phyloP scores from a whole-genome alignment of 2,797 vertebrate species.

The Pangasius larnaudii region DNA sequence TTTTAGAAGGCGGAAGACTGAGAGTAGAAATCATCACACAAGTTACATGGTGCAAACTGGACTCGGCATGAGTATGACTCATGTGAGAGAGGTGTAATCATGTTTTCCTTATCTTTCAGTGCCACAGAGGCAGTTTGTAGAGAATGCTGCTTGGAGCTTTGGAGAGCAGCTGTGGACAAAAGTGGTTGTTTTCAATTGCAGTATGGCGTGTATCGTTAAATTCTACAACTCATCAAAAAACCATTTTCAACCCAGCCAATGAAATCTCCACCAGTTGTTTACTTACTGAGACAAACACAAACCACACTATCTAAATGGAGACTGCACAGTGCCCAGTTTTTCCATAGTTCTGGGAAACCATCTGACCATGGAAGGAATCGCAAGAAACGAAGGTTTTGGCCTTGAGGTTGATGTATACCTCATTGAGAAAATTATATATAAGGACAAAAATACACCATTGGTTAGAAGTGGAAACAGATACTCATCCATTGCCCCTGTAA shows the following conservation, averaged over 20 bases:
- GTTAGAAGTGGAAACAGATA: constrained; percentile 66
- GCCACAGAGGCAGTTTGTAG: constrained; percentile 8
- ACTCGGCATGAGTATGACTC: constrained; percentile 23
- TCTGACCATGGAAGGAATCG: constrained; percentile 39
- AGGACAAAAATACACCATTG: constrained; percentile 63
- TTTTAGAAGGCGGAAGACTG: background rate
- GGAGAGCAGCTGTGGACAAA: constrained; percentile 40
- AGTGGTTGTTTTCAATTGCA: constrained; percentile 35
- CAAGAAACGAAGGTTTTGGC: constrained; percentile 38
- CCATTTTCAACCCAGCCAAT: constrained; percentile 37
- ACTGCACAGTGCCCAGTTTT: constrained; percentile 23
- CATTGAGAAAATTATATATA: constrained; percentile 68
- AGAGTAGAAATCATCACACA: background rate
- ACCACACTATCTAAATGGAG: constrained; percentile 48
- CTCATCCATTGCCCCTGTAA: constrained; percentile 64
- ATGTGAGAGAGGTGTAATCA: constrained; percentile 6
- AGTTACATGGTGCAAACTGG: constrained; percentile 24
- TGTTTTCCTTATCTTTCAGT: constrained; percentile 34
- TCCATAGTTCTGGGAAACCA: constrained; percentile 43
- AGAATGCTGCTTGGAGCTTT: constrained; percentile 33
- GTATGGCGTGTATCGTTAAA: constrained; percentile 29
- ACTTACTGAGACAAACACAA: constrained; percentile 47
- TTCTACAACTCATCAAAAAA: constrained; percentile 45
- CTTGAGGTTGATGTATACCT: constrained; percentile 55
- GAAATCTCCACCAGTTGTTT: constrained; percentile 50